Evolutionary conservation across 2,797 vertebrate species (phyloP), one percentile per base, ranked within the genome.

Genomic region (Podarcis siculus): DNA sequence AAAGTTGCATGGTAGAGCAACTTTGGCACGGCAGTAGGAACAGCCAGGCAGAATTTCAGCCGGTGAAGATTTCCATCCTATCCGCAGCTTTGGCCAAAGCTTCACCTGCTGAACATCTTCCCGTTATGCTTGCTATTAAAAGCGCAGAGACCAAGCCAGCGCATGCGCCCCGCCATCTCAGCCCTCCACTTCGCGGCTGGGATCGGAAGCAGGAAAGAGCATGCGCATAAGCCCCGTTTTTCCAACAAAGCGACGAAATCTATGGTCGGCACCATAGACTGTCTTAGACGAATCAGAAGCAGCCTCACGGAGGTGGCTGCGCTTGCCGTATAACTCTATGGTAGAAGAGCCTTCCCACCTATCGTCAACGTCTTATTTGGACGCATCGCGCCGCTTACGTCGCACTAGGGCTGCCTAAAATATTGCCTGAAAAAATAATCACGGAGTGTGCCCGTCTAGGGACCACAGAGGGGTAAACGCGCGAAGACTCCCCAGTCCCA

Each of bases 141-240:
- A 90, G 97, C 97, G 91, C 97, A 96, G 76, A 97, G 49, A 98
- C 97, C 93, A 97, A 98, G 37, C 97, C 97, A 92, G 98, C 98
- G 91, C 98, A 95, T 30, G 97, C 97, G 75, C 97, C 97, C 95
- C 96, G 97, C 86, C 3, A 3, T 3, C 49, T 15, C 10, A 5
- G 32, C 4, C 1, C 10, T 12, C 21, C 3, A 27, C 25, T 2
- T 19, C 6, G 1, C 5, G 3, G 23, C 76, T 15, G n/a, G 35
- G 58, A 23, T 7, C 30, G 23, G 7, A 42, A 42, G 3, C 45
- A 3, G 77, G 3, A 32, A 37, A 5, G 78, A 37, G 78, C 79
- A 81, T 81, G 86, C 86, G 86, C 45, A 7, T 13, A 32, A 21
- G 32, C 15, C 17, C n/a, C 21, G 5, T 55, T 78, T 13, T 55